Evolutionary conservation across 2,113 vertebrate species (phyloP), one percentile per base, ranked within the genome.

Genomic region (Cavia porcellus): DNA sequence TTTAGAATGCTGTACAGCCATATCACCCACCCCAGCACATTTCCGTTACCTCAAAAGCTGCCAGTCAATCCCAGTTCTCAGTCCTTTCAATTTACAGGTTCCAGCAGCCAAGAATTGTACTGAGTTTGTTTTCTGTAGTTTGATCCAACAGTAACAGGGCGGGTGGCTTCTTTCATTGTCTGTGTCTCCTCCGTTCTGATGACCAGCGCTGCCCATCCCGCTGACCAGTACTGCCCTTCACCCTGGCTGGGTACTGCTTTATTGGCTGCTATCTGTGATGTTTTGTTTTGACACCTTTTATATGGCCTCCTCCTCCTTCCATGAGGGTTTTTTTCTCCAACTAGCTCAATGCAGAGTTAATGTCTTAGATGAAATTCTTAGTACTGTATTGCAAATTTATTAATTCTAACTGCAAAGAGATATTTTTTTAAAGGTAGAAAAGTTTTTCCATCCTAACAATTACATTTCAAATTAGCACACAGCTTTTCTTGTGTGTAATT

Each of bases 391-490:
- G 47, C 7, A 70, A 47, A 91, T 90, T 28, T 66, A 66, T 89
- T 86, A 30, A 62, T 68, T 59, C 38, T 61, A 28, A 80, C 61
- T 95, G 25, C 42, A 87, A 80, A 61, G 52, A 89, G 66, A 62
- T 2, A 75, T 95, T 93, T 77, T 74, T 57, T 57, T 57, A 19
- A 62, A 74, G n/a, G 74, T 38, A 77, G n/a, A 84, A 75, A 88
- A 47, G 47, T 72, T 93, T 96, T 84, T 89, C 83, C 42, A 45
- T 24, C 55, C 57, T 95, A 84, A 87, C 55, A 87, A 75, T 87
- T 92, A 95, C 93, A 87, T 96, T 96, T 94, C 88, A 79, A 92
- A 86, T 80, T 79, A 93, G 80, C 30, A 79, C 11, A n/a, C 14
- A 68, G 42, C 35, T 74, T 90, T 94, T 57, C 19, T 57, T 70